phyloP scores from a whole-genome alignment of 1,140 invertebrate species.

The Drosophila parvula region DNA sequence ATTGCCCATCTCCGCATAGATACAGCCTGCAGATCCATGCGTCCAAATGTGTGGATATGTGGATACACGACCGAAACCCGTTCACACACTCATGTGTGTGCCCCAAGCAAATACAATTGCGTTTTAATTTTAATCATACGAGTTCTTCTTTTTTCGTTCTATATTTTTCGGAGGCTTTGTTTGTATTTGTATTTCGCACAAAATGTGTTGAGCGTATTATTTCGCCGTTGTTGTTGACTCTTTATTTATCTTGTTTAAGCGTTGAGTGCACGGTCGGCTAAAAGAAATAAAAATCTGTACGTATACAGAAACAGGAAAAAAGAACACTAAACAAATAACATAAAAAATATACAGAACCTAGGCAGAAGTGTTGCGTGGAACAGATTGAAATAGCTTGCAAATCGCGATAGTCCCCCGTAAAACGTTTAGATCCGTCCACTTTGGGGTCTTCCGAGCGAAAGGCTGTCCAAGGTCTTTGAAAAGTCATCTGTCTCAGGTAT shows the following conservation, averaged over 20 bases:
- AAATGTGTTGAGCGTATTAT: slow-evolving; percentile 68
- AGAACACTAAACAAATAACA: slow-evolving; percentile 32
- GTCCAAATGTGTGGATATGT: background rate
- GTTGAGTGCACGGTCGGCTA: slow-evolving; percentile 39
- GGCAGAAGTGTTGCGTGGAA: slow-evolving; percentile 36
- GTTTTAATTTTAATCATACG: slow-evolving; percentile 74
- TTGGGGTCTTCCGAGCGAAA: slow-evolving; percentile 40
- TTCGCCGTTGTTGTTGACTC: slow-evolving; percentile 37
- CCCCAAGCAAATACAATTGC: slow-evolving; percentile 68
- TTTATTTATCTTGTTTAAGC: slow-evolving; percentile 39
- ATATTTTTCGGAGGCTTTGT: slow-evolving; percentile 37
- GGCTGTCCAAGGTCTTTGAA: slow-evolving; percentile 73
- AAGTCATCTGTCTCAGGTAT: slow-evolving; percentile 54
- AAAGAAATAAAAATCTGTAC: slow-evolving; percentile 39
- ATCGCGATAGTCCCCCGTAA: slow-evolving; percentile 1
- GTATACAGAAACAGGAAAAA: slow-evolving; percentile 41
- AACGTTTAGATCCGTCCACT: slow-evolving; percentile 26
- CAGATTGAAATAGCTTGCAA: slow-evolving; percentile 31
- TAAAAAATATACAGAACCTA: slow-evolving; percentile 32
- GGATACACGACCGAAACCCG: slow-evolving; percentile 9
- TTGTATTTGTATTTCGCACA: slow-evolving; percentile 39
- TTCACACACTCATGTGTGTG: slow-evolving; percentile 34
- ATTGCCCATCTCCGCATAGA: slow-evolving; percentile 39
- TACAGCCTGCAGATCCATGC: slow-evolving; percentile 30
- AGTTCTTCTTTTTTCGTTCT: slow-evolving; percentile 32